Base-by-base conservation (phyloP, 1,140 invertebrate species). In the Trichonephila clavata region DNA sequence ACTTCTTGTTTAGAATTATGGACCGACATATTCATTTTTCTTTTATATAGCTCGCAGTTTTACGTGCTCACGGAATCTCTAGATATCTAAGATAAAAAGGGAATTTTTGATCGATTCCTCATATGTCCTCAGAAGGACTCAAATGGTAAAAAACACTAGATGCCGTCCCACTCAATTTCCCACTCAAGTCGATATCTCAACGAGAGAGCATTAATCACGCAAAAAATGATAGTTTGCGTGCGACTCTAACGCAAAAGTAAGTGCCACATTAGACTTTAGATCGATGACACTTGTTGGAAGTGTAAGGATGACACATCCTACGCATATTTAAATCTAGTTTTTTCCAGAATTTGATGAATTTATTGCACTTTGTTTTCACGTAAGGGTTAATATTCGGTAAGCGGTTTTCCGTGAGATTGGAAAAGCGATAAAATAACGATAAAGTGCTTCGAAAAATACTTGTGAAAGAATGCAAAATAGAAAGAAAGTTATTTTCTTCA, bases 201-300 rank as follows among this genome's bases (percentile, higher is more conserved):
- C 24, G 0, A 3, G 16, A 16, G 6, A 18, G 16, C 27, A 77
- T 77, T 77, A 77, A 77, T 77, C 27, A 77, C 27, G 27, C 32
- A 77, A 20, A 77, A 68, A 68, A 77, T 27, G 68, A 77, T 18
- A 18, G 27, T 77, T 77, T 77, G 71, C 71, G 71, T 77, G 71
- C 18, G 27, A 27, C 27, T 77, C 14, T 18, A 32, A 77, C 27
- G 18, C 27, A 32, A 27, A 77, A 39, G 27, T 32, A 77, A 77
- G 18, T 32, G 27, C 24, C 16, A 77, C 27, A 39, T 32, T 20
- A 77, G 16, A 77, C 16, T 32, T 77, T 20, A 77, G 24, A 77
- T 77, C 24, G 27, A 77, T 77, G 32, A 14, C 32, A 77, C 2
- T 77, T 77, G 71, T 77, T 77, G 27, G 18, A 77, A 39, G 6